A percentile compares a stretch with the other conserved stretches of the same genome.
Conservation (phyloP, 2,113 vertebrate genomes). For the Cardinalis cardinalis region DNA sequence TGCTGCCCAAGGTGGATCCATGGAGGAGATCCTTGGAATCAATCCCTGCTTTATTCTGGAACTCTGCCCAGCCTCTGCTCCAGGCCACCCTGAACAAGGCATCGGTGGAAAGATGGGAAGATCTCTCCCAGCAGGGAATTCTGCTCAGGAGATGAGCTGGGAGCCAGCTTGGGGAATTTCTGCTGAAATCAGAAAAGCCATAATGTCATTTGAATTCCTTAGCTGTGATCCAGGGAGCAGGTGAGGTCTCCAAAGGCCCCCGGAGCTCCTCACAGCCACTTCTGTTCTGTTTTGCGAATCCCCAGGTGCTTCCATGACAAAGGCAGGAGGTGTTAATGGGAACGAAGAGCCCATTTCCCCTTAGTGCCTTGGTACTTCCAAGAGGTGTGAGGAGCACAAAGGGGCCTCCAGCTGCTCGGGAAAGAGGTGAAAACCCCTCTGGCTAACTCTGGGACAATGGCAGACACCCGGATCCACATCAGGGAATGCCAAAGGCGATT, state of each 20-base stretch:
- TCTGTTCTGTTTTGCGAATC: neutral
- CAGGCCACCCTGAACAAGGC: neutral
- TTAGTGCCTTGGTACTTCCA: fast-evolving
- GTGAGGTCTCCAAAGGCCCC: neutral
- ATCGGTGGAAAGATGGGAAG: neutral
- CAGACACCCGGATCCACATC: neutral
- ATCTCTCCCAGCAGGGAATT: neutral
- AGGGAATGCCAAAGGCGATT: neutral
- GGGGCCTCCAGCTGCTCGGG: neutral
- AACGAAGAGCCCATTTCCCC: conserved; percentile 8
- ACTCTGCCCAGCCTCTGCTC: neutral
- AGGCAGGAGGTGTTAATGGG: neutral
- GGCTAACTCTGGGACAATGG: neutral
- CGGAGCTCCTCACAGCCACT: neutral
- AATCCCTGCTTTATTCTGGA: neutral
- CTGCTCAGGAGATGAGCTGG: neutral
- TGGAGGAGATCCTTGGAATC: neutral
- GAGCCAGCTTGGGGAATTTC: neutral
- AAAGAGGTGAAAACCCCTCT: neutral
- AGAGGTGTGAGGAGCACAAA: neutral
- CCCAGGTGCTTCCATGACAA: neutral
- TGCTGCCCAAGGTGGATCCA: neutral
- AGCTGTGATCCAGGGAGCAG: neutral
- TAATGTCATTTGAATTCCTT: neutral
- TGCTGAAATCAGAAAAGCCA: neutral